These are phyloP conservation scores for Danio choprae DNA, from an alignment of 2,797 vertebrate species.

Conservation along the genomic window DNA sequence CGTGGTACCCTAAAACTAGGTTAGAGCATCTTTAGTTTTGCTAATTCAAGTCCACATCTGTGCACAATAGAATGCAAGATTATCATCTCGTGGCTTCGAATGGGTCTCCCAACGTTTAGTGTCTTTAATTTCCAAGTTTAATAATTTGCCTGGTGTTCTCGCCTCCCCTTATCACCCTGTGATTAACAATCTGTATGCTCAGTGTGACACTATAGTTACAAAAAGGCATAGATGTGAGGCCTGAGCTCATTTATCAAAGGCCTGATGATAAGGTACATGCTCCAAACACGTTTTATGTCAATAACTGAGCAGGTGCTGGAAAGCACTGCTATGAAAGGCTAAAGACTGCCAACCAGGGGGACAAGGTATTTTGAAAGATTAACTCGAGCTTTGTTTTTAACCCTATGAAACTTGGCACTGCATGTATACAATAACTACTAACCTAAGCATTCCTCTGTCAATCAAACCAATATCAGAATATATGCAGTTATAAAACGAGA, in stretches of 20 bases:
- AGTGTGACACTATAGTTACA: slow-evolving; percentile 56
- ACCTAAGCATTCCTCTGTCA: background rate
- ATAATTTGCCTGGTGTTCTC: slow-evolving; percentile 79
- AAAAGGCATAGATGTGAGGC: slow-evolving; percentile 67
- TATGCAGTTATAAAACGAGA: too few relatives aligned
- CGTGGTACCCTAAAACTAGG: slow-evolving; percentile 1
- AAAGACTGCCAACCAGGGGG: background rate
- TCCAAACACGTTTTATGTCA: slow-evolving; percentile 81
- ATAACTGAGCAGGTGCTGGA: slow-evolving; percentile 82
- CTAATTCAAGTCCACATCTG: background rate
- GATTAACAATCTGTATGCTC: slow-evolving; percentile 80
- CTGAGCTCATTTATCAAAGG: slow-evolving; percentile 84
- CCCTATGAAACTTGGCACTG: background rate
- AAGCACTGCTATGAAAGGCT: slow-evolving; percentile 48
- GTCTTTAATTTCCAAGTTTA: slow-evolving; percentile 69
- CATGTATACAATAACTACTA: too few relatives aligned
- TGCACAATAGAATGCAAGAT: background rate
- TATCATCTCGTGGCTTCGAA: background rate
- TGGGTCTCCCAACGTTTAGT: background rate
- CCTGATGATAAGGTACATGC: slow-evolving; percentile 76
- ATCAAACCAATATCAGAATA: background rate
- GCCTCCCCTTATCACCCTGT: slow-evolving; percentile 52
- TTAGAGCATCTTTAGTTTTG: background rate
- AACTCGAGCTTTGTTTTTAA: background rate
- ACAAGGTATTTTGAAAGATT: background rate